These are phyloP conservation scores for Stramonita haemastoma DNA, from an alignment of 2,888 invertebrate genomes.

Conservation along the genomic window DNA sequence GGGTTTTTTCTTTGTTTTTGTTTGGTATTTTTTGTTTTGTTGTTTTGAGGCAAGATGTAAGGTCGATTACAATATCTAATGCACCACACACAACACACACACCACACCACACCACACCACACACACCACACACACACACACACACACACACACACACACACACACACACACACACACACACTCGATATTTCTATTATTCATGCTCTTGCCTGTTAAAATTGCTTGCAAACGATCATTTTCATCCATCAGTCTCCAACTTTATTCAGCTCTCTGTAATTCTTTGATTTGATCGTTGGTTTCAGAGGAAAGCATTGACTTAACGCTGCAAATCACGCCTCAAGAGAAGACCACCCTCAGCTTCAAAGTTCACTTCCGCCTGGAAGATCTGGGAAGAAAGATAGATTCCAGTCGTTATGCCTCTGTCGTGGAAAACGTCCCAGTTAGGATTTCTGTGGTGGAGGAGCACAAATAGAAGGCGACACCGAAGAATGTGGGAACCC, in stretches of 20 bases:
- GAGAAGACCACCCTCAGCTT: neutral
- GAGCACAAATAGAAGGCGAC: neutral
- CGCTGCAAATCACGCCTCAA: neutral
- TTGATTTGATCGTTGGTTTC: neutral
- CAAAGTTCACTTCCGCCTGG: neutral
- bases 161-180: neutral
- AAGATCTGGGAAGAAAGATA: neutral
- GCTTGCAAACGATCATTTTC: too few species aligned
- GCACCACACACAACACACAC: conserved; percentile 4
- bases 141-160: neutral
- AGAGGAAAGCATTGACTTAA: neutral
- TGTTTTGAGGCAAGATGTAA: too few species aligned
- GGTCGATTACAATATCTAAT: too few species aligned
- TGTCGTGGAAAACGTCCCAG: neutral
- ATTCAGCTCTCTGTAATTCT: too few species aligned
- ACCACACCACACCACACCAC: neutral
- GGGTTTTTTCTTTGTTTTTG: too few species aligned
- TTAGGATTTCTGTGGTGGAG: neutral
- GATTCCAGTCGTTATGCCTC: neutral
- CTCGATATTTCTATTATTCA: neutral
- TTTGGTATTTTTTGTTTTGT: too few species aligned
- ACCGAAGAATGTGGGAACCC: neutral
- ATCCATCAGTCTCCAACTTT: too few species aligned
- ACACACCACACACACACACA: neutral
- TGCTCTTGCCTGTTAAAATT: too few species aligned